Conservation (phyloP, 2,888 invertebrate genomes). For the Zeuzera pyrina region DNA sequence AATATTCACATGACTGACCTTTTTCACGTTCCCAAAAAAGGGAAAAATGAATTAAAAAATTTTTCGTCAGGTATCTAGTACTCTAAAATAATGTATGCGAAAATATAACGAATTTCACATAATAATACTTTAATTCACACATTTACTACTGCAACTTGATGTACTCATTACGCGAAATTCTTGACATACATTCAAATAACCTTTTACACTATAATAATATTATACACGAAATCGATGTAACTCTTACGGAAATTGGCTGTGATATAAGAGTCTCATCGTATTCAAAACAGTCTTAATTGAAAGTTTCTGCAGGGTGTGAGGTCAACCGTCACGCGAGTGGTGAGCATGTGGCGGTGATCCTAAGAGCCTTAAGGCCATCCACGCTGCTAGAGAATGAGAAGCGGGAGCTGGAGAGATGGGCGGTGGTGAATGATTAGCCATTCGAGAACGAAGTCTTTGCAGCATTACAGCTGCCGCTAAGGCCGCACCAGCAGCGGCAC, state of each 20-base stretch:
- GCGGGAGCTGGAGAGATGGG: conserved; percentile 66
- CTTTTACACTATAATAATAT: no score
- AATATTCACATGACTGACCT: no score
- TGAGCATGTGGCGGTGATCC: conserved; percentile 59
- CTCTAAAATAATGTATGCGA: no score
- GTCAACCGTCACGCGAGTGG: conserved; percentile 46
- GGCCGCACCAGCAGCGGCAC: conserved; percentile 90
- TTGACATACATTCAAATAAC: no score
- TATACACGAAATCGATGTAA: conserved; percentile 6
- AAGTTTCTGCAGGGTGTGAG: neutral
- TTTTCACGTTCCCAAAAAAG: no score
- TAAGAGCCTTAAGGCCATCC: conserved; percentile 80
- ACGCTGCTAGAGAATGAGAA: conserved; percentile 78
- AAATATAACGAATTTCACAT: no score
- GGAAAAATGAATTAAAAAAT: no score
- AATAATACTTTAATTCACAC: no score
- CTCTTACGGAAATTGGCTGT: neutral
- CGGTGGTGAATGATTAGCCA: conserved; percentile 74
- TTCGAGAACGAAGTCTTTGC: conserved; percentile 84
- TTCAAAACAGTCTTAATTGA: conserved; percentile 28
- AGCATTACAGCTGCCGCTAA: conserved; percentile 87
- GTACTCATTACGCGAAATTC: no score
- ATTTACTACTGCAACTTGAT: no score
- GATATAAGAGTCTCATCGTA: no score
- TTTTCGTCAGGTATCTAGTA: no score